Evolutionary conservation across 1,140 invertebrate genomes (phyloP).

Genomic region (Stenopsyche tienmushanensis): DNA sequence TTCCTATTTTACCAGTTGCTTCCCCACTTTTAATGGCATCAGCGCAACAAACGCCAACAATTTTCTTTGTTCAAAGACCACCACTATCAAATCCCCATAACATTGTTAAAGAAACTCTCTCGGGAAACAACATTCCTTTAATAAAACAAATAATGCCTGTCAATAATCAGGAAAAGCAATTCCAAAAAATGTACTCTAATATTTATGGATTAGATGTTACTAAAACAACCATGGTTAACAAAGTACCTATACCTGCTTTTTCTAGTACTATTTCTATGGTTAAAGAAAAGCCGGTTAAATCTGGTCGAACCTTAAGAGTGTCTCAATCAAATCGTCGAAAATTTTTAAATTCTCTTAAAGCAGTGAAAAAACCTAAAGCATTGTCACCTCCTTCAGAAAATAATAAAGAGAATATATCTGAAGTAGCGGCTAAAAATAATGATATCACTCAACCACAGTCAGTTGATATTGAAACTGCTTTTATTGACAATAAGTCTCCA

Average conservation of each 20-base stretch:
- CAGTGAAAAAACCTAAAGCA: slow-evolving; percentile 19
- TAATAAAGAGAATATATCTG: slow-evolving; percentile 39
- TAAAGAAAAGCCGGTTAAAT: slow-evolving; percentile 49
- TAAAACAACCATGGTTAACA: slow-evolving; percentile 68
- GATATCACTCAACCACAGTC: neutral
- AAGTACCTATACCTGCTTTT: slow-evolving; percentile 70
- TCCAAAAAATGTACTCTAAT: slow-evolving; percentile 42
- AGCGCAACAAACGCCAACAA: slow-evolving; percentile 23
- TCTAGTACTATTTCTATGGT: slow-evolving; percentile 50
- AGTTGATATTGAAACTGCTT: neutral
- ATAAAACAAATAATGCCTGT: slow-evolving; percentile 14
- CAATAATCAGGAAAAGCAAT: slow-evolving; percentile 14
- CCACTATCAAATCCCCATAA: neutral
- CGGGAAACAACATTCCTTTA: neutral
- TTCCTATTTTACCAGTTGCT: slow-evolving; percentile 25
- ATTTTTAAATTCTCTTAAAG: slow-evolving; percentile 14
- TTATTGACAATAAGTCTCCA: neutral
- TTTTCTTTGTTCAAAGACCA: slow-evolving; percentile 32
- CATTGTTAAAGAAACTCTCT: neutral
- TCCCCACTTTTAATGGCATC: slow-evolving; percentile 17
- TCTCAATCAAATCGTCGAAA: slow-evolving; percentile 17
- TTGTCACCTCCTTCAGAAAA: slow-evolving; percentile 39
- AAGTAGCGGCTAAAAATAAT: slow-evolving; percentile 32
- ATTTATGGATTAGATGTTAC: slow-evolving; percentile 45
- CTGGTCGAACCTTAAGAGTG: slow-evolving; percentile 35